phyloP scores from a whole-genome alignment of 2,113 vertebrate species.

The Clarias gariepinus region DNA sequence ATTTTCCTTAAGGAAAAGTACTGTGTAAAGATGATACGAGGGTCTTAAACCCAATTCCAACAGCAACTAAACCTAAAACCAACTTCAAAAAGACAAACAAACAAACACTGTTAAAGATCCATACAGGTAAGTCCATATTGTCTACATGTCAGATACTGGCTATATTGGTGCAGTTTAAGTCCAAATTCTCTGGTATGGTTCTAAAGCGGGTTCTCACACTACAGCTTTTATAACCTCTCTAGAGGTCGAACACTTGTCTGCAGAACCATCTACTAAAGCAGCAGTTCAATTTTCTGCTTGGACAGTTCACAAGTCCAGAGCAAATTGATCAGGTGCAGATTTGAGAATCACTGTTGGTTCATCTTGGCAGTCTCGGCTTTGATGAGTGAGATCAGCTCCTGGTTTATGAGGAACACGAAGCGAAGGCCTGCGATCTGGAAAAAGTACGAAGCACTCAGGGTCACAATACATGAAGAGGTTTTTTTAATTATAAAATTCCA shows the following conservation, averaged over 20 bases:
- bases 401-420: slow-evolving; percentile 95
- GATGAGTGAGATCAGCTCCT: slow-evolving; percentile 93
- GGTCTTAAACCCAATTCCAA: not conserved
- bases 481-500: no score
- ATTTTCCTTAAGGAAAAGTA: not conserved
- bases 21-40: not conserved
- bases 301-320: slow-evolving; percentile 12
- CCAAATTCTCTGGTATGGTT: not conserved
- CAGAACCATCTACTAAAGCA: not conserved
- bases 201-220: not conserved
- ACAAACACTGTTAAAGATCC: not conserved
- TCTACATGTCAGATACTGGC: not conserved
- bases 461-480: not conserved
- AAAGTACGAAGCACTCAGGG: slow-evolving; percentile 24
- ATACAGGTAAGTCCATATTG: not conserved
- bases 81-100: not conserved
- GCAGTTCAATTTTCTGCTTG: not conserved
- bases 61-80: not conserved
- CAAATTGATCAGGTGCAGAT: not conserved
- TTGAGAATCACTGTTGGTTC: slow-evolving; percentile 80
- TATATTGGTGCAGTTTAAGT: not conserved
- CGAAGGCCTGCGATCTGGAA: slow-evolving; percentile 89
- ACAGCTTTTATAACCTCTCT: not conserved
- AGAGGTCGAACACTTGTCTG: not conserved
- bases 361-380: slow-evolving; percentile 94